Percentiles rank a stretch among this genome's conserved stretches.
These are phyloP conservation scores for Fragariocoptes setiger DNA, from an alignment of 1,140 invertebrate species.

Conservation along the genomic window DNA sequence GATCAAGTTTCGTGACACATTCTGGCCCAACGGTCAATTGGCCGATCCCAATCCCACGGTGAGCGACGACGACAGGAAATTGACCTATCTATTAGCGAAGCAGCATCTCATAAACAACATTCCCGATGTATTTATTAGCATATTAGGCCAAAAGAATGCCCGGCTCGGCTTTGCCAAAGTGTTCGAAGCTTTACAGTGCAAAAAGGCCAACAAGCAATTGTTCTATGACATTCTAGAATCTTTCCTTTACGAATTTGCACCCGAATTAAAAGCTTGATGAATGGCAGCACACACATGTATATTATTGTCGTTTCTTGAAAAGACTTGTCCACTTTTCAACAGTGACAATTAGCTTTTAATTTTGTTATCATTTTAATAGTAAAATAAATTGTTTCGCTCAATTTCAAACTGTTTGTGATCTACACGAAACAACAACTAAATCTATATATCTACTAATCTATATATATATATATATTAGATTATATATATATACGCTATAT, in stretches of 20 bases:
- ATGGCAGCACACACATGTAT: too few relatives aligned
- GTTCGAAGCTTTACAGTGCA: slow-evolving; percentile 53
- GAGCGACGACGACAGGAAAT: slow-evolving; percentile 33
- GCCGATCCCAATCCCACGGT: slow-evolving; percentile 21
- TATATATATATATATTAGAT: too few relatives aligned
- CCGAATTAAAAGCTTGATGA: slow-evolving; percentile 7
- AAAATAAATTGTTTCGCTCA: too few relatives aligned
- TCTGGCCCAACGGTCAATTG: slow-evolving; percentile 50
- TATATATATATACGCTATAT: too few relatives aligned
- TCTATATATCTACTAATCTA: too few relatives aligned
- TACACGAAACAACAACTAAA: too few relatives aligned
- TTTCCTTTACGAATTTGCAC: slow-evolving; percentile 11
- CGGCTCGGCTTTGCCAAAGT: slow-evolving; percentile 47
- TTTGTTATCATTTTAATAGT: too few relatives aligned
- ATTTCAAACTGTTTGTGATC: too few relatives aligned
- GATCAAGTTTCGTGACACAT: slow-evolving; percentile 41
- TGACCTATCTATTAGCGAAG: slow-evolving; percentile 18
- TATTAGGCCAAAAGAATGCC: slow-evolving; percentile 51
- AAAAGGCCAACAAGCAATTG: slow-evolving; percentile 54
- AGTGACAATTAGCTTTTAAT: too few relatives aligned
- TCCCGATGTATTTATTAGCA: slow-evolving; percentile 33
- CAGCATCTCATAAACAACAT: slow-evolving; percentile 17
- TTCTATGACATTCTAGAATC: slow-evolving; percentile 29
- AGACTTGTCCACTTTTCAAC: too few relatives aligned
- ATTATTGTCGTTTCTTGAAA: too few relatives aligned